Conservation (phyloP, 2,888 invertebrate genomes). For the Drosophila infuscata region DNA sequence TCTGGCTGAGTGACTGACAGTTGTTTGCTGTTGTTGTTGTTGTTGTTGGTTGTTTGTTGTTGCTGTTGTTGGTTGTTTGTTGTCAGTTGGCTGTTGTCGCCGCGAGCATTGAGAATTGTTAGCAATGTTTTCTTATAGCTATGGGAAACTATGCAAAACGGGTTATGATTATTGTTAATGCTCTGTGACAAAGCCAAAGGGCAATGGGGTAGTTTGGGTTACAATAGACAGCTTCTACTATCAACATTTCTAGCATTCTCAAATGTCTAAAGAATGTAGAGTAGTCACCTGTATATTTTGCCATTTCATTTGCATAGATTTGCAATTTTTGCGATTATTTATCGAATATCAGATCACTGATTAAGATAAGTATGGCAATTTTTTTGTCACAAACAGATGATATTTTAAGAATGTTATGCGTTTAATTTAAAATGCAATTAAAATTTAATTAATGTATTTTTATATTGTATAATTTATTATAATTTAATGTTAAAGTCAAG, state of each 20-base stretch:
- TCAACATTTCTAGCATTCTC: background rate
- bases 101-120: conserved; percentile 67
- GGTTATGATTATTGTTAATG: conserved; percentile 63
- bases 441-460: background rate
- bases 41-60: background rate
- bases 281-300: background rate
- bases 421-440: background rate
- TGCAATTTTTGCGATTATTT: background rate
- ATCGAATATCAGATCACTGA: background rate
- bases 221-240: background rate
- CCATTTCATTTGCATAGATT: background rate
- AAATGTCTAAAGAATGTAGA: background rate
- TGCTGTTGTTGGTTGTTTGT: background rate
- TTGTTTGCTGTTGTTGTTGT: conserved; percentile 9
- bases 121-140: conserved; percentile 57
- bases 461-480: background rate
- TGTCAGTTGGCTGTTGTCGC: conserved; percentile 37
- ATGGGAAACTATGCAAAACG: conserved; percentile 69
- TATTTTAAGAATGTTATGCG: background rate
- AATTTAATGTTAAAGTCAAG: background rate
- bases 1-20: conserved; percentile 43
- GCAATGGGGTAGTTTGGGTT: conserved; percentile 9
- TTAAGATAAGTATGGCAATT: background rate
- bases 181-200: conserved; percentile 16
- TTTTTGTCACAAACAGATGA: background rate